A percentile compares a stretch with the other conserved stretches of the same genome.
These are phyloP conservation scores for Morpho achilles DNA, from an alignment of 2,888 invertebrate species.

Conservation along the genomic window DNA sequence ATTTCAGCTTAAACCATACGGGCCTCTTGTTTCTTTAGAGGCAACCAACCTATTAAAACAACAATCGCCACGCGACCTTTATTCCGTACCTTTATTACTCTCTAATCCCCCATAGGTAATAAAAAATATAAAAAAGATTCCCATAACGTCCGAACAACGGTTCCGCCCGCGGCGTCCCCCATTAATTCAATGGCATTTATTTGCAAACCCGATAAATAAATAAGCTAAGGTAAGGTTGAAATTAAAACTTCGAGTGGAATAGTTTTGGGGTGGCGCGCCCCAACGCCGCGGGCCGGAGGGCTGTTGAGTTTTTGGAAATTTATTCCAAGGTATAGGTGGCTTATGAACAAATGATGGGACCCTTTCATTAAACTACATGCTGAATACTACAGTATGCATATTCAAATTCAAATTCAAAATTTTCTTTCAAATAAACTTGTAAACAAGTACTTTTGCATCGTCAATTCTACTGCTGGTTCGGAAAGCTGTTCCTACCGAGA, in stretches of 20 bases:
- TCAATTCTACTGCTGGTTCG: too few species aligned
- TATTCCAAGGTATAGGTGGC: slow-evolving; percentile 9
- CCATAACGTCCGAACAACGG: slow-evolving; percentile 38
- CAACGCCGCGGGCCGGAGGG: slow-evolving; percentile 32
- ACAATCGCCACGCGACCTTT: slow-evolving; percentile 21
- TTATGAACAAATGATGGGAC: slow-evolving; percentile 3
- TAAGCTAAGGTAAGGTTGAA: slow-evolving; percentile 41
- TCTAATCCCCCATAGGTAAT: slow-evolving; percentile 21
- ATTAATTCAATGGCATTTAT: slow-evolving; percentile 41
- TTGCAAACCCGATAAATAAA: slow-evolving; percentile 40
- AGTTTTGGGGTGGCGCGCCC: slow-evolving; percentile 33
- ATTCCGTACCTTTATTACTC: slow-evolving; percentile 19
- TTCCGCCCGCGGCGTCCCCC: slow-evolving; percentile 38
- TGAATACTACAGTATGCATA: too few species aligned
- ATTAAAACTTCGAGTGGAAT: slow-evolving; percentile 44
- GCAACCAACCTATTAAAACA: slow-evolving; percentile 12
- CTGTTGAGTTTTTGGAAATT: slow-evolving; percentile 6
- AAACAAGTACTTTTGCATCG: too few species aligned
- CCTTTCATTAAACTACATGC: too few species aligned
- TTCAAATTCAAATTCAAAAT: too few species aligned
- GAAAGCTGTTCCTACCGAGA: too few species aligned
- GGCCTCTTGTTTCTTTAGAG: slow-evolving; percentile 1
- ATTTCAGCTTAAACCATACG: background rate
- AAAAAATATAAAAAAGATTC: slow-evolving; percentile 17
- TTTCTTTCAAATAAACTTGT: too few species aligned